These are phyloP conservation scores for Austrolebias charrua DNA, from an alignment of 2,797 vertebrate species.

Conservation along the genomic window DNA sequence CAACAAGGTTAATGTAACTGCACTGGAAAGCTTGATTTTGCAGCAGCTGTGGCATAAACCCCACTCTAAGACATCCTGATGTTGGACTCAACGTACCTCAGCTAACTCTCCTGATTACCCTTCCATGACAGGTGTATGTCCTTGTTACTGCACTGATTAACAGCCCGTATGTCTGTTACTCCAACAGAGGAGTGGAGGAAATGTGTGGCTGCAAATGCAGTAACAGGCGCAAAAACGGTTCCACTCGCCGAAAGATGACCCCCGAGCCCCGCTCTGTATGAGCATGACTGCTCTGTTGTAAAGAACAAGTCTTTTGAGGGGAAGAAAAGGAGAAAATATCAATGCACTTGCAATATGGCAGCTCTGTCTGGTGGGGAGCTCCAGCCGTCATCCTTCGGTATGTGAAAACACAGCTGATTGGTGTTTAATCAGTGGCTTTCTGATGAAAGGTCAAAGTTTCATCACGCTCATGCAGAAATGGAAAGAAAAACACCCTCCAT, in stretches of 20 bases:
- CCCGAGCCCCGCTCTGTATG: slow-evolving; percentile 55
- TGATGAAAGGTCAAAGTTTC: slow-evolving; percentile 83
- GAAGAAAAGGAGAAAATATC: slow-evolving; percentile 13
- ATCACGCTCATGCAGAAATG: slow-evolving; percentile 86
- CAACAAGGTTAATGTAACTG: slow-evolving; percentile 22
- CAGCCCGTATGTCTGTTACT: slow-evolving; percentile 49
- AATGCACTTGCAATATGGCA: slow-evolving; percentile 40
- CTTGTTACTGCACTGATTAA: slow-evolving; percentile 43
- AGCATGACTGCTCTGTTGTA: slow-evolving; percentile 45
- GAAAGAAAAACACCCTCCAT: slow-evolving; percentile 82
- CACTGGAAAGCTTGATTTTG: slow-evolving; percentile 31
- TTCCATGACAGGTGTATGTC: slow-evolving; percentile 41
- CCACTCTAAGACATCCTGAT: slow-evolving; percentile 23
- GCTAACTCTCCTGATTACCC: slow-evolving; percentile 41
- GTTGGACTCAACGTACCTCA: slow-evolving; percentile 9
- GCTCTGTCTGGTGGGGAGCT: slow-evolving; percentile 55
- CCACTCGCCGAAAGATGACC: slow-evolving; percentile 82
- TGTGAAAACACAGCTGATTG: slow-evolving; percentile 79
- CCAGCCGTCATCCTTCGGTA: slow-evolving; percentile 79
- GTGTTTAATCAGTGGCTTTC: slow-evolving; percentile 83
- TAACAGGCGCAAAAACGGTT: slow-evolving; percentile 77
- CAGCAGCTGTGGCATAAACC: slow-evolving; percentile 36
- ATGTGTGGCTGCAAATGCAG: slow-evolving; percentile 76
- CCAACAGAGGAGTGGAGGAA: slow-evolving; percentile 72
- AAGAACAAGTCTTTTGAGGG: slow-evolving; percentile 49